Percentiles rank a stretch among this genome's conserved stretches.
Conservation (phyloP, 2,797 vertebrate species). For the Phalloptychus januarius region DNA sequence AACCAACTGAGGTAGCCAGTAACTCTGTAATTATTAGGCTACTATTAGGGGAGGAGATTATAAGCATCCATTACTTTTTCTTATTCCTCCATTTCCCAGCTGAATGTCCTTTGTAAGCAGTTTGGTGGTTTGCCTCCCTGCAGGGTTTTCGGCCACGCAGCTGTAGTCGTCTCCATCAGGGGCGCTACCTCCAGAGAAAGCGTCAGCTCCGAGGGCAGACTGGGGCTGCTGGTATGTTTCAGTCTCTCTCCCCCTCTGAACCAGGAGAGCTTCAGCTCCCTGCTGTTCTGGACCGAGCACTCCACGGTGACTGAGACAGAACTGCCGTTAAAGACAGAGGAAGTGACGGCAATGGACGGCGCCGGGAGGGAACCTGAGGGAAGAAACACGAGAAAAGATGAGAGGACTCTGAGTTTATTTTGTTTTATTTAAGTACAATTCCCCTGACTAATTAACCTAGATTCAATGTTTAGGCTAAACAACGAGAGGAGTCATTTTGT, state of each 20-base stretch:
- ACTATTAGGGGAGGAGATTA: neutral
- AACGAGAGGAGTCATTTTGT: neutral
- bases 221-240: neutral
- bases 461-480: neutral
- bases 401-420: neutral
- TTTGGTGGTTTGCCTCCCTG: neutral
- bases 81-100: neutral
- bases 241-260: neutral
- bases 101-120: neutral
- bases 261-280: conserved; percentile 1
- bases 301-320: neutral
- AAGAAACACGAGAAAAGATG: neutral
- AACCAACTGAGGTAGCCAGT: no score
- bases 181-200: neutral
- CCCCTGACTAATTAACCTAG: neutral
- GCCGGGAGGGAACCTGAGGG: neutral
- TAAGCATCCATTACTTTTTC: neutral
- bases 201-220: neutral
- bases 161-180: neutral
- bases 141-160: neutral
- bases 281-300: conserved; percentile 3
- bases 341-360: neutral
- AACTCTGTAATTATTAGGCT: neutral
- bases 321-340: neutral
- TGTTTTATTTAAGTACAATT: neutral